Percentiles rank a stretch among this genome's conserved stretches.
phyloP scores from a whole-genome alignment of 2,113 vertebrate genomes.

The Collichthys lucidus region DNA sequence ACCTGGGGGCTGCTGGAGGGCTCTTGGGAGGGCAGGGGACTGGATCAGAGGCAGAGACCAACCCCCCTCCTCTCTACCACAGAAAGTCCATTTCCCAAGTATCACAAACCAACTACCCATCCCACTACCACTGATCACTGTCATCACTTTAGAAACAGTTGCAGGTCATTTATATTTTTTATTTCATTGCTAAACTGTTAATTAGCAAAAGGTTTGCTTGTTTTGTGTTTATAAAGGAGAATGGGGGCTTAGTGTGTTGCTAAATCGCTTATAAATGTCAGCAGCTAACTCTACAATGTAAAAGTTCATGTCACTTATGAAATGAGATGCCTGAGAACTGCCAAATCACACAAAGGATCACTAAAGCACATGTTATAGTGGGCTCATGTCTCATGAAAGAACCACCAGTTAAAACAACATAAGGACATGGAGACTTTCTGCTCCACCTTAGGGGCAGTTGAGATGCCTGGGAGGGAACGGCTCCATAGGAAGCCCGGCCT shows the following conservation, averaged over 20 bases:
- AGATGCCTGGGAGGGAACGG: conserved; percentile 45
- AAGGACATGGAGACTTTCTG: conserved; percentile 27
- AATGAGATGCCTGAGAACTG: too few relatives aligned
- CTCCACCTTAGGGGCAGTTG: conserved; percentile 21
- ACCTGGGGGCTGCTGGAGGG: conserved; percentile 90
- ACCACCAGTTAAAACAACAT: conserved; percentile 1
- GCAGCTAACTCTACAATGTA: not conserved
- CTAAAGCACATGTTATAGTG: not conserved
- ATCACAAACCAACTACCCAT: conserved; percentile 40
- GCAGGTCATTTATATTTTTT: not conserved
- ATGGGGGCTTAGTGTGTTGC: not conserved
- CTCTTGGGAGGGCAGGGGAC: conserved; percentile 80
- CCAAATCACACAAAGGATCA: not conserved
- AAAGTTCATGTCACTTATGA: not conserved
- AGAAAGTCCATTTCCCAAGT: conserved; percentile 53
- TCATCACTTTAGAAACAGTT: conserved; percentile 34
- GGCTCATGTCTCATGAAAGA: conserved; percentile 2
- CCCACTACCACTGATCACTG: conserved; percentile 17
- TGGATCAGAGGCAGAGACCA: conserved; percentile 78
- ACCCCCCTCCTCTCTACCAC: conserved; percentile 39
- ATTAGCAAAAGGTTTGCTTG: not conserved
- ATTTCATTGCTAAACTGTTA: not conserved
- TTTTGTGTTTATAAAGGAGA: not conserved
- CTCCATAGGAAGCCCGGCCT: conserved; percentile 56
- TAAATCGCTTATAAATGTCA: not conserved